A percentile compares a stretch with the other conserved stretches of the same genome.
phyloP scores from a whole-genome alignment of 1,140 invertebrate genomes.

The Lepidostoma basale region DNA sequence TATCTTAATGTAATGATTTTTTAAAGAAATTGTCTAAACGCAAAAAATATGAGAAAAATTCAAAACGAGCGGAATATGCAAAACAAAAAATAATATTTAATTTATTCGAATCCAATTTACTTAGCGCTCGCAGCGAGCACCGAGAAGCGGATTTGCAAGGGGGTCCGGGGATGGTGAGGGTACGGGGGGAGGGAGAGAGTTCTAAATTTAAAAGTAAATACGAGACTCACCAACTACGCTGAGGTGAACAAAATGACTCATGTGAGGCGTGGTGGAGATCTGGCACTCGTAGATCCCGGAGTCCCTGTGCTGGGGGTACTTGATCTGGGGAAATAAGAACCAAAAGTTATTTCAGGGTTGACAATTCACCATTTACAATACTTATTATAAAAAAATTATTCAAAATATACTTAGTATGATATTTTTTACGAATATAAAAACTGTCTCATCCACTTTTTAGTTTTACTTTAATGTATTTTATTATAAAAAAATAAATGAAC shows the following conservation, averaged over 20 bases:
- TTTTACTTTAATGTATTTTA: no score
- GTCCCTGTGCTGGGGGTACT: constrained; percentile 82
- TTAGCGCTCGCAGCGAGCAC: not conserved
- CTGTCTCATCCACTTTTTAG: no score
- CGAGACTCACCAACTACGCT: constrained; percentile 79
- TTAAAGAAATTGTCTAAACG: no score
- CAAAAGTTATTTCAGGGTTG: not conserved
- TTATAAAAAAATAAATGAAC: no score
- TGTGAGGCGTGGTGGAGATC: constrained; percentile 87
- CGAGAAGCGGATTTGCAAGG: not conserved
- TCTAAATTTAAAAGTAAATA: not conserved
- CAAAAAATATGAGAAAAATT: no score
- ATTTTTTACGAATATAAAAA: no score
- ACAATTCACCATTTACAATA: no score
- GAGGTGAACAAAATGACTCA: constrained; percentile 85
- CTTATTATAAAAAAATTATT: no score
- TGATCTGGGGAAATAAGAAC: constrained; percentile 66
- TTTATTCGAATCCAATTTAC: not conserved
- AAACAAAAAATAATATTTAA: not conserved
- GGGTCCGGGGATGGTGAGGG: not conserved
- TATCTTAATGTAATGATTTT: no score
- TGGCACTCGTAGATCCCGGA: constrained; percentile 88
- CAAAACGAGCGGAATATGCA: no score
- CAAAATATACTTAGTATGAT: no score
- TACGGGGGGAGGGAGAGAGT: not conserved